Evolutionary conservation across 2,888 invertebrate species (phyloP).

Genomic region (Phyllotreta cruciferae): DNA sequence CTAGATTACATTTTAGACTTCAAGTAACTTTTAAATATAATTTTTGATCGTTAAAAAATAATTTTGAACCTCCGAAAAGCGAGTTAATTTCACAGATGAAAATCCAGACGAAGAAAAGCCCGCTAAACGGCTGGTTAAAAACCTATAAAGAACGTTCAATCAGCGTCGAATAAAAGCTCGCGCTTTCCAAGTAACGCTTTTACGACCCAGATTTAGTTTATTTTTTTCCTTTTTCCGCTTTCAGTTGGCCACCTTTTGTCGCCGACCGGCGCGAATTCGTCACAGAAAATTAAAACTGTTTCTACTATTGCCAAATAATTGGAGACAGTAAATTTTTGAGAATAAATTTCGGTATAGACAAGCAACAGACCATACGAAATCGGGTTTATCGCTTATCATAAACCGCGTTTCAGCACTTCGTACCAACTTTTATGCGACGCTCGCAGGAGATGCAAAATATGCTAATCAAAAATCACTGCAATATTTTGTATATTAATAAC

Average conservation of each 20-base stretch:
- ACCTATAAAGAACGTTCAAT: constrained; percentile 18
- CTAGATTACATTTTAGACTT: too few species aligned
- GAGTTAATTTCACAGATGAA: too few species aligned
- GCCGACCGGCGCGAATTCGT: constrained; percentile 42
- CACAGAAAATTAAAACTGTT: constrained; percentile 49
- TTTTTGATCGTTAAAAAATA: too few species aligned
- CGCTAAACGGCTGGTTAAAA: constrained; percentile 23
- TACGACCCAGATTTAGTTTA: constrained; percentile 29
- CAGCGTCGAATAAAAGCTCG: constrained; percentile 14
- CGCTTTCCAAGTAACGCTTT: constrained; percentile 32
- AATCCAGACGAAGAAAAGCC: too few species aligned
- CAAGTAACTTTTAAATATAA: too few species aligned
- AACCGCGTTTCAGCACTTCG: constrained; percentile 34
- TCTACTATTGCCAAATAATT: constrained; percentile 47
- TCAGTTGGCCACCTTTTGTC: constrained; percentile 36
- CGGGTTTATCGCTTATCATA: constrained; percentile 45
- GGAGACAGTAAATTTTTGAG: constrained; percentile 44
- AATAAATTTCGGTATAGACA: constrained; percentile 49
- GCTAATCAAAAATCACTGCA: too few species aligned
- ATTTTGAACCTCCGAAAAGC: too few species aligned
- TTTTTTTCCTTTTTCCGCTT: constrained; percentile 39
- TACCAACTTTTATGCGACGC: constrained; percentile 26
- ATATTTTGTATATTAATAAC: too few species aligned
- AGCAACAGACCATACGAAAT: constrained; percentile 48
- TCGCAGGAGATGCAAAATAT: too few species aligned